phyloP scores from a whole-genome alignment of 2,888 invertebrate species.

The Leistus spinibarbis region DNA sequence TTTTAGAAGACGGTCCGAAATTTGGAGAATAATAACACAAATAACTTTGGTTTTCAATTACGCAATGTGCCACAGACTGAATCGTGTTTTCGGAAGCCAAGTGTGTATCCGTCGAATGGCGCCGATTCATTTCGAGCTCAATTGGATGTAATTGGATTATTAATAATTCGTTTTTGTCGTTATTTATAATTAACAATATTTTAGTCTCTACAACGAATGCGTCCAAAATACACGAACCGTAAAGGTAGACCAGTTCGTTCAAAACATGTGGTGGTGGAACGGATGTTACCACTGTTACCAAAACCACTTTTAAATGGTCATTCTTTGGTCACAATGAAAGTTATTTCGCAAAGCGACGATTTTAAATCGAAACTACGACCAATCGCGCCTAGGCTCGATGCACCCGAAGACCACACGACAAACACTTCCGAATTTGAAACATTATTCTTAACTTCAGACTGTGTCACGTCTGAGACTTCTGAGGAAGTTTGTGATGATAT shows the following conservation, averaged over 20 bases:
- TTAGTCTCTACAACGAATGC: conserved; percentile 52
- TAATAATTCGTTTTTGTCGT: neutral
- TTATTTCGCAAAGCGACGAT: conserved; percentile 49
- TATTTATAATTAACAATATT: conserved; percentile 17
- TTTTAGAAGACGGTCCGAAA: conserved; percentile 4
- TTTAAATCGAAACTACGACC: conserved; percentile 38
- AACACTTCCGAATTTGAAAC: conserved; percentile 4
- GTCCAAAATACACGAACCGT: conserved; percentile 55
- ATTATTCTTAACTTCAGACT: conserved; percentile 8
- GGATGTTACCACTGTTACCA: conserved; percentile 73
- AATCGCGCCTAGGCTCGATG: conserved; percentile 41
- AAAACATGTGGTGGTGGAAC: conserved; percentile 75
- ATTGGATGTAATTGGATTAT: conserved; percentile 54
- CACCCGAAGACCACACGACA: neutral
- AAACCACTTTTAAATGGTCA: conserved; percentile 58
- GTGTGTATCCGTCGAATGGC: conserved; percentile 42
- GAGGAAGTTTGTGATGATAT: conserved; percentile 33
- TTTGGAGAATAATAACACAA: neutral
- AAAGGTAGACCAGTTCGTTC: conserved; percentile 56
- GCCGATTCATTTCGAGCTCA: conserved; percentile 57
- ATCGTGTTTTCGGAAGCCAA: conserved; percentile 46
- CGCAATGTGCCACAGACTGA: conserved; percentile 37
- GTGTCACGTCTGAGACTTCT: conserved; percentile 20
- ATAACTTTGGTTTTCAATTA: neutral
- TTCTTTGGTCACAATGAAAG: conserved; percentile 57